Conservation (phyloP, 2,113 vertebrate species). For the Podarcis raffonei region DNA sequence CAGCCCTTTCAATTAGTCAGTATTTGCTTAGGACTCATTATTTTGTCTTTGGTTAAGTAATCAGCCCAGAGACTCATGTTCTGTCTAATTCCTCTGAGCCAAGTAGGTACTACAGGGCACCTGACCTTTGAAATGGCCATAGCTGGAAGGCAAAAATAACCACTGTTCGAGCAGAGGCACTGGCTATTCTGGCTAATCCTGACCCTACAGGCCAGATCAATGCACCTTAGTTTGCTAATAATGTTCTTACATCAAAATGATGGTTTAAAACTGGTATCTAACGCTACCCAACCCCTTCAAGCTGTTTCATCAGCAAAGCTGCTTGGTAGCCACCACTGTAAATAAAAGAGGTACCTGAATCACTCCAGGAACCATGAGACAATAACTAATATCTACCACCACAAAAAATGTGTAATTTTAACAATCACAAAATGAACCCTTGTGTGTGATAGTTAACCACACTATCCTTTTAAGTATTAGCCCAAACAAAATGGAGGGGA, state of each 20-base stretch:
- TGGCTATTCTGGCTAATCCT: conserved; percentile 86
- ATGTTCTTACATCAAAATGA: conserved; percentile 92
- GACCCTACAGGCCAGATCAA: conserved; percentile 90
- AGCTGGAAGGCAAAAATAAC: conserved; percentile 79
- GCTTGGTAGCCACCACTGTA: conserved; percentile 61
- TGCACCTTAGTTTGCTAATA: conserved; percentile 92
- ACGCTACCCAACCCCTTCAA: conserved; percentile 54
- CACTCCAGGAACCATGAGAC: conserved; percentile 65
- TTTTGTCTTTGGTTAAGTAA: conserved; percentile 97
- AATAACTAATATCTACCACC: conserved; percentile 71
- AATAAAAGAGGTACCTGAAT: conserved; percentile 65
- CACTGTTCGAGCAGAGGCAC: conserved; percentile 73
- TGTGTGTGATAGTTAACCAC: conserved; percentile 47
- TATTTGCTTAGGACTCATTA: conserved; percentile 98
- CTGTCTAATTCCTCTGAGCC: conserved; percentile 86
- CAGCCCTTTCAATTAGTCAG: conserved; percentile 99
- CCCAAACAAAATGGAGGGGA: conserved; percentile 48
- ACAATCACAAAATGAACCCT: conserved; percentile 56
- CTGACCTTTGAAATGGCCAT: conserved; percentile 87
- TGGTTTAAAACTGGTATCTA: conserved; percentile 82
- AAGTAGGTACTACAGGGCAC: conserved; percentile 81
- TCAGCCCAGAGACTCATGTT: conserved; percentile 87
- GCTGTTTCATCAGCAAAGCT: conserved; percentile 60
- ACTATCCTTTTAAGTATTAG: conserved; percentile 58
- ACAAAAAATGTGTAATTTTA: conserved; percentile 65